Conservation (phyloP, 2,797 vertebrate genomes). For the Parotocinclus haroldoi region DNA sequence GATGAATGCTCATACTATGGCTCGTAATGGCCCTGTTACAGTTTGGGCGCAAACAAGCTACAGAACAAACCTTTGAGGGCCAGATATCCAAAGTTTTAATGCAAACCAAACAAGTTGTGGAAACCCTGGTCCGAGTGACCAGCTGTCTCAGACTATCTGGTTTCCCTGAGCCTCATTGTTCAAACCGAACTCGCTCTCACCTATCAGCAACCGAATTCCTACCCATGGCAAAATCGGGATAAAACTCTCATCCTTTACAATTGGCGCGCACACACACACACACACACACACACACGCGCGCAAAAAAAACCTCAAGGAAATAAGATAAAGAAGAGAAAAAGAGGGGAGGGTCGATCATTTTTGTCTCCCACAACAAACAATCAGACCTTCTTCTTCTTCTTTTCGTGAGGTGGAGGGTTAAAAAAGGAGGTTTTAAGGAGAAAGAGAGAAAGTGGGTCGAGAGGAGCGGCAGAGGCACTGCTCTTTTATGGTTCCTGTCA, state of each 20-base stretch:
- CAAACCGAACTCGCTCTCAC: constrained; percentile 55
- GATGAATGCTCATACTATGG: too few species aligned
- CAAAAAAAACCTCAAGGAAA: constrained; percentile 57
- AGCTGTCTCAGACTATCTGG: constrained; percentile 19
- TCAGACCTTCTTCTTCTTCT: constrained; percentile 72
- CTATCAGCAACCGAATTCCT: constrained; percentile 56
- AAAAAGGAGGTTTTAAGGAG: constrained; percentile 40
- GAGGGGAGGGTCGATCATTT: constrained; percentile 73
- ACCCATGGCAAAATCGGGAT: constrained; percentile 60
- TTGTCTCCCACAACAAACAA: constrained; percentile 81
- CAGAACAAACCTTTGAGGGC: neutral
- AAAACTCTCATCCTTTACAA: constrained; percentile 66
- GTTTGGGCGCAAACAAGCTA: neutral
- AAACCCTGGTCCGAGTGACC: neutral
- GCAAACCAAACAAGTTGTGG: neutral
- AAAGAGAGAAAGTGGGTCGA: constrained; percentile 45
- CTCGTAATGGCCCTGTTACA: too few species aligned
- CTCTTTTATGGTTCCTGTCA: constrained; percentile 88
- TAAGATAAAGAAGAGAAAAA: constrained; percentile 58
- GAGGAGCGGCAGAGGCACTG: constrained; percentile 60
- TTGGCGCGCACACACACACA: too few species aligned
- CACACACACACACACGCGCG: too few species aligned
- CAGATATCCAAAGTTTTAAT: neutral
- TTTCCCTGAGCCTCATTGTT: constrained; percentile 49
- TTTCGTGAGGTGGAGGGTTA: constrained; percentile 61